Conservation (phyloP, 2,888 invertebrate species). For the Pseudeuparius sepicola region DNA sequence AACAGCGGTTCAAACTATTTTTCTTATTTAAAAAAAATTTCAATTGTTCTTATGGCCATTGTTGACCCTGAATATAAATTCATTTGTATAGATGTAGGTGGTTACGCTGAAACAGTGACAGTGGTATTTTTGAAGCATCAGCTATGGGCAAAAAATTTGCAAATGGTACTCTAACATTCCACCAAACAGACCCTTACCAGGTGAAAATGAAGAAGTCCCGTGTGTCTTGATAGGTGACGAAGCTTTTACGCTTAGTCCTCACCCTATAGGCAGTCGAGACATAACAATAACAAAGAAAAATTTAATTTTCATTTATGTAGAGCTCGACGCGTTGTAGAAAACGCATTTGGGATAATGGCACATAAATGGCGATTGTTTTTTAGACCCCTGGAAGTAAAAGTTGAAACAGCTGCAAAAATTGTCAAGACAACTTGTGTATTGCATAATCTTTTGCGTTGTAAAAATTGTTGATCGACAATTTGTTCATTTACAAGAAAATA, state of each 20-base stretch:
- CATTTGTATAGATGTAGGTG: constrained; percentile 15
- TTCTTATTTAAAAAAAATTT: constrained; percentile 19
- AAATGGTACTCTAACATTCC: constrained; percentile 20
- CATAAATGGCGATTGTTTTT: too few species aligned
- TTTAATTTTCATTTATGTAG: constrained; percentile 17
- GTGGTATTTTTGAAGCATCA: constrained; percentile 19
- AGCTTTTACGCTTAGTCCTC: constrained; percentile 24
- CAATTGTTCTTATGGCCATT: constrained; percentile 19
- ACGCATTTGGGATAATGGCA: too few species aligned
- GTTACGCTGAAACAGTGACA: constrained; percentile 19
- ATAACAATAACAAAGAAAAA: constrained; percentile 17
- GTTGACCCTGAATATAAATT: constrained; percentile 18
- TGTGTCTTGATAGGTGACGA: constrained; percentile 25
- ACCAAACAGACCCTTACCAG: constrained; percentile 21
- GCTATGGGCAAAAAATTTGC: constrained; percentile 21
- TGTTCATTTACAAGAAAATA: too few species aligned
- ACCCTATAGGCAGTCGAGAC: constrained; percentile 18
- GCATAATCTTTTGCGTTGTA: too few species aligned
- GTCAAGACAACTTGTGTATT: too few species aligned
- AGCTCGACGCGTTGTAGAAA: constrained; percentile 17
- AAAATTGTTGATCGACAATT: too few species aligned
- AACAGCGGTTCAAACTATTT: constrained; percentile 19
- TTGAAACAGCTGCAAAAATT: too few species aligned
- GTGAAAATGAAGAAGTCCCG: constrained; percentile 17
- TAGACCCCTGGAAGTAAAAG: too few species aligned